These are phyloP conservation scores for Antheraea mylitta DNA, from an alignment of 1,140 invertebrate species.

Conservation along the genomic window DNA sequence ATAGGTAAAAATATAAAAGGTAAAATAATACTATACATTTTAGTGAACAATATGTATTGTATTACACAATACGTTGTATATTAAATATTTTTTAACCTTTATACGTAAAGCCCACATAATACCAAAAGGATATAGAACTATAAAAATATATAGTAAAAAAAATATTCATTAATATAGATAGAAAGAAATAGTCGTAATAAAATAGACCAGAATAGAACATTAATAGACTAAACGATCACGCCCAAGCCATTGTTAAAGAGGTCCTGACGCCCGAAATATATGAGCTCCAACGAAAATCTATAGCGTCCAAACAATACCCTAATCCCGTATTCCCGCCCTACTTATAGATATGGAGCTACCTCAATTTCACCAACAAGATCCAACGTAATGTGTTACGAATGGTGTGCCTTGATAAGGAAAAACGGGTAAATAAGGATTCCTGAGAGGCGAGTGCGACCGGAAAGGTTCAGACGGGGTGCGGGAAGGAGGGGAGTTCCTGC, in stretches of 20 bases:
- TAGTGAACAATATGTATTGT: no score
- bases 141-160: no score
- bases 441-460: constrained; percentile 42
- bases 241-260: constrained; percentile 4
- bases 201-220: background rate
- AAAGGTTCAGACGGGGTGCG: constrained; percentile 42
- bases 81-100: no score
- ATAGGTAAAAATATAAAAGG: no score
- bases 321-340: constrained; percentile 36
- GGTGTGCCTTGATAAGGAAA: constrained; percentile 67
- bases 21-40: no score
- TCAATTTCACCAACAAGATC: constrained; percentile 48
- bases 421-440: constrained; percentile 68
- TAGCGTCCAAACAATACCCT: constrained; percentile 34
- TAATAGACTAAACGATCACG: background rate
- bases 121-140: no score
- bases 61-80: no score
- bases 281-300: constrained; percentile 32
- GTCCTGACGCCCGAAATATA: constrained; percentile 28
- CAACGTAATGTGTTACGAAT: constrained; percentile 63
- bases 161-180: background rate
- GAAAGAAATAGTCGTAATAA: background rate
- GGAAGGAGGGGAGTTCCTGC: constrained; percentile 30
- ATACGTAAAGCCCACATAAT: no score
- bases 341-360: constrained; percentile 38